Evolutionary conservation across 2,888 invertebrate genomes (phyloP), one percentile per base, ranked within the genome.

Genomic region (Harmothoe impar): DNA sequence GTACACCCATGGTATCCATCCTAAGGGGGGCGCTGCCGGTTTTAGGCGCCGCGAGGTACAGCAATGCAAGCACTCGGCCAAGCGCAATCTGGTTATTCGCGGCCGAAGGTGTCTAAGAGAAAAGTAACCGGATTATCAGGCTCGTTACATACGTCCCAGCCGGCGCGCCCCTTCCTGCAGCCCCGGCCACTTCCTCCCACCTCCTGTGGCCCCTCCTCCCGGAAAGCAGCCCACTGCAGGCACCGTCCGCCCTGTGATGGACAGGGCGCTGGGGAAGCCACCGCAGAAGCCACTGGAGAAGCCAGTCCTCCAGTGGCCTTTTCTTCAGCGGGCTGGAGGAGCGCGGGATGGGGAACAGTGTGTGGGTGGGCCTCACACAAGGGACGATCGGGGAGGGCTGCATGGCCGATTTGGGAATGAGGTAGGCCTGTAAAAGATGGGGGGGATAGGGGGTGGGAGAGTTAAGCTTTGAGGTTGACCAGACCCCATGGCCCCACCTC

Each of bases 71-170:
- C 20, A 20, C 81, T 43, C 20, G 23, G 81, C 81, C 23, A 35
- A 12, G 17, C 43, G 43, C 35, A 43, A 81, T 81, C 25, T 33
- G 81, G 81, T 81, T 81, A 81, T 33, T 81, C 81, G 15, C 23
- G 81, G 35, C 17, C 43, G 33, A 43, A 81, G 81, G 81, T 81
- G 81, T 81, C 81, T 81, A 33, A 81, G 81, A 81, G 81, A 81
- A 81, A 81, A 81, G 81, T 81, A 81, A 81, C 81, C 43, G 43
- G 81, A 81, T 81, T 81, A 81, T 3, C n/a, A n/a, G 43, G 33
- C 23, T 81, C 81, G 81, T 81, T 81, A 81, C 81, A 43, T 43
- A 81, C 35, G 81, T 81, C 81, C 77, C 25, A n/a, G 20, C 15
- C 77, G n/a, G 29, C 3, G 77, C 77, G 62, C 31, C 31, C 25